Percentiles rank a stretch among this genome's conserved stretches.
Conservation (phyloP, 2,113 vertebrate species). For the Triplophysa siluroides region DNA sequence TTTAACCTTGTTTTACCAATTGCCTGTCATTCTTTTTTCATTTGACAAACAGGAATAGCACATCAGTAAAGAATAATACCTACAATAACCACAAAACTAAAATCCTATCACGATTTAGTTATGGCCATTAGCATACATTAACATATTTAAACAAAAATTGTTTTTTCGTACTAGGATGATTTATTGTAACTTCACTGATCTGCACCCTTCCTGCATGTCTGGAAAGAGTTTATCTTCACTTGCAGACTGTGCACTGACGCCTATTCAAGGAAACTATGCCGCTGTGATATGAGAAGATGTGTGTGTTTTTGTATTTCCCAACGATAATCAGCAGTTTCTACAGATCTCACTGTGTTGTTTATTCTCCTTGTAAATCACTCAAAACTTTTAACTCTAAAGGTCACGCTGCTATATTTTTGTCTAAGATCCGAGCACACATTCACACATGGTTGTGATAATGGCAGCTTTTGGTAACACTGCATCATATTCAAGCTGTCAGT, state of each 20-base stretch:
- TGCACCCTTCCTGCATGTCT: slow-evolving; percentile 28
- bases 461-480: not conserved
- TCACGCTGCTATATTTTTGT: not conserved
- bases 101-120: too few species aligned
- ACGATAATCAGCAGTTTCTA: slow-evolving; percentile 1
- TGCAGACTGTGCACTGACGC: slow-evolving; percentile 36
- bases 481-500: not conserved
- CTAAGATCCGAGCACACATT: not conserved
- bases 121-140: not conserved
- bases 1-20: not conserved
- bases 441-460: not conserved
- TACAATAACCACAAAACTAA: not conserved
- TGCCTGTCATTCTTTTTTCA: too few species aligned
- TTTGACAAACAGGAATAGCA: too few species aligned
- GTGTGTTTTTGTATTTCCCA: not conserved
- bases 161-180: slow-evolving; percentile 6
- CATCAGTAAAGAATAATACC: not conserved
- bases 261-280: slow-evolving; percentile 28
- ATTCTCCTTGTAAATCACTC: not conserved
- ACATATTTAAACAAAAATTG: not conserved
- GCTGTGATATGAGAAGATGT: slow-evolving; percentile 13
- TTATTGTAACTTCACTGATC: not conserved
- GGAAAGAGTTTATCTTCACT: slow-evolving; percentile 25
- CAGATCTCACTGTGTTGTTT: not conserved
- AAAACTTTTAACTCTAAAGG: not conserved